Evolutionary conservation across 2,113 vertebrate species (phyloP), one percentile per base, ranked within the genome.

Genomic region (Microcebus griseorufus): DNA sequence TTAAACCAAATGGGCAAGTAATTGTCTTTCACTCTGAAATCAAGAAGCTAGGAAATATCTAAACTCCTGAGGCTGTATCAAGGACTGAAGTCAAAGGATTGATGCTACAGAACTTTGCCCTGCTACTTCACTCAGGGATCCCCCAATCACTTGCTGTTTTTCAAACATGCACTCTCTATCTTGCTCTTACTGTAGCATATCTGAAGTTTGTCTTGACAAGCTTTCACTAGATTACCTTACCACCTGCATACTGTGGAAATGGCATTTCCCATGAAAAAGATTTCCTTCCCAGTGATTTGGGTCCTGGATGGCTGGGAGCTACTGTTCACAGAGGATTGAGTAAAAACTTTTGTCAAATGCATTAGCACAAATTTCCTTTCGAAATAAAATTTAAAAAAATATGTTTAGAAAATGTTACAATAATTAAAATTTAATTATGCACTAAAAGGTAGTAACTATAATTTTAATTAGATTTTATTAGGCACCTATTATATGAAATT

Each of bases 381-480:
- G 88, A 94, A 69, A 53, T 20, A 83, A 20, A 53, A 53, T 53
- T 48, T 48, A 18, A 55, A 94, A 88, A 94, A 88, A 67, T 20
- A 51, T 53, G n/a, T 53, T 83, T 94, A 83, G 60, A 92, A 93
- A 82, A 82, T 29, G 8, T 70, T 81, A 60, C 27, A n/a, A 67
- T 60, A 78, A 53, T 62, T 29, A 94, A 69, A 34, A 87, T 58
- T 22, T 93, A 96, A 60, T 75, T 91, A 62, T 81, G 34, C 34
- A 87, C 51, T 86, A 73, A 76, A 73, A 94, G 73, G 39, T 79
- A 32, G 60, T 34, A 78, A 75, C 67, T 87, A n/a, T 67, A 4
- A 88, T 94, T 91, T 76, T 64, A 94, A 92, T 78, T 83, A 60
- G 25, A 76, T 96, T 88, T 91, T 18, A 69, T 76, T 42, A 76